Evolutionary conservation across 1,140 invertebrate genomes (phyloP), one percentile per base, ranked within the genome.

Genomic region (Bombus confusus): DNA sequence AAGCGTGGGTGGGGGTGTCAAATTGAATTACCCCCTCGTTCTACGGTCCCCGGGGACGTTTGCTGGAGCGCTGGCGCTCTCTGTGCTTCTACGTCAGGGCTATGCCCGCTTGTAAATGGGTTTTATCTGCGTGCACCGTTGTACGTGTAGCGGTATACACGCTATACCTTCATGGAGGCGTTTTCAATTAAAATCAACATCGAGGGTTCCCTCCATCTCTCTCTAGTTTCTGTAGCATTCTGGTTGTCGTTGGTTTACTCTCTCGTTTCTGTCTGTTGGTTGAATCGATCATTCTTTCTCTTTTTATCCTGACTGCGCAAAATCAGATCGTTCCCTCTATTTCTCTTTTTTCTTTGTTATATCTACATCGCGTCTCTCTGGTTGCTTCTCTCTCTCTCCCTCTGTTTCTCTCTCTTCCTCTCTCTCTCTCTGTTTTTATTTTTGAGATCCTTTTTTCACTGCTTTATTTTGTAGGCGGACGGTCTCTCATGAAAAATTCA

Each of bases 1-100:
- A 95, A 95, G 93, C 92, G 92, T 92, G 93, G 93, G 93, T 92
- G 93, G 94, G 93, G 93, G 94, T 94, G 94, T 95, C 94, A 95
- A 95, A 95, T 95, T 95, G 93, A 95, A 95, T 95, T 94, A 94
- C 92, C 94, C 93, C 92, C 91, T 83, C 88, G 83, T 86, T 78
- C 83, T 89, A 79, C 84, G 82, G 91, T 86, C 94, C 90, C 93
- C 90, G 87, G 93, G 93, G 94, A 95, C 92, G 88, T 91, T 92
- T 92, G 90, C 91, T 89, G 89, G 86, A 83, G 89, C 91, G 89
- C 91, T 92, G 88, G 88, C 86, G 85, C 89, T 89, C 88, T 85
- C 85, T 88, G 68, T 87, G 64, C 80, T 83, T 80, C 79, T 71
- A 86, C 78, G 83, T 91, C 86, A 75, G 62, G 77, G 86, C 64